Conservation (phyloP, 1,140 invertebrate species). For the Tetranychus cinnabarinus region DNA sequence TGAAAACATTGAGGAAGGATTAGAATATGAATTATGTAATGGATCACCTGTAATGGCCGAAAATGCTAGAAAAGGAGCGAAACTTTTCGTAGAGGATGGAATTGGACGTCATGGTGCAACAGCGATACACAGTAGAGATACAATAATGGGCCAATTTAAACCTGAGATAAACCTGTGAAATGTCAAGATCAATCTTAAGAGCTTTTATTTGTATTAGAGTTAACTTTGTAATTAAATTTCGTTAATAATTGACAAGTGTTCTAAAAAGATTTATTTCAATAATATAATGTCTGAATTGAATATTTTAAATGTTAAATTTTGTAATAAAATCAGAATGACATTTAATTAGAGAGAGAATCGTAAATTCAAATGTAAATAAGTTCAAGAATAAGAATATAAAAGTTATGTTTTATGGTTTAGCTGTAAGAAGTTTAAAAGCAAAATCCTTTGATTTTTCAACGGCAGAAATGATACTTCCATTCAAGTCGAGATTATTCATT, state of each 20-base stretch:
- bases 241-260: no score
- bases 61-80: conserved; percentile 30
- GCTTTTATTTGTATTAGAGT: no score
- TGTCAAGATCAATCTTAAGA: neutral
- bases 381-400: no score
- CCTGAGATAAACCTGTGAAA: neutral
- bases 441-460: conserved; percentile 31
- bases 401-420: no score
- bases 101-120: conserved; percentile 49
- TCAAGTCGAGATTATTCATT: conserved; percentile 51
- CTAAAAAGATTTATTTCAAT: no score
- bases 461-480: conserved; percentile 56
- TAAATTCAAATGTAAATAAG: no score
- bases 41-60: conserved; percentile 31
- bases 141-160: conserved; percentile 4
- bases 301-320: no score
- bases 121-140: conserved; percentile 20
- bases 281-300: no score
- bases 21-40: conserved; percentile 43
- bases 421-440: no score
- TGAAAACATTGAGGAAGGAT: conserved; percentile 31
- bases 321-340: no score
- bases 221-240: no score
- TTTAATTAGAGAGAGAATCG: no score
- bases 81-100: conserved; percentile 35